These are phyloP conservation scores for Salvelinus sp. DNA, from an alignment of 2,113 vertebrate species.

Conservation along the genomic window DNA sequence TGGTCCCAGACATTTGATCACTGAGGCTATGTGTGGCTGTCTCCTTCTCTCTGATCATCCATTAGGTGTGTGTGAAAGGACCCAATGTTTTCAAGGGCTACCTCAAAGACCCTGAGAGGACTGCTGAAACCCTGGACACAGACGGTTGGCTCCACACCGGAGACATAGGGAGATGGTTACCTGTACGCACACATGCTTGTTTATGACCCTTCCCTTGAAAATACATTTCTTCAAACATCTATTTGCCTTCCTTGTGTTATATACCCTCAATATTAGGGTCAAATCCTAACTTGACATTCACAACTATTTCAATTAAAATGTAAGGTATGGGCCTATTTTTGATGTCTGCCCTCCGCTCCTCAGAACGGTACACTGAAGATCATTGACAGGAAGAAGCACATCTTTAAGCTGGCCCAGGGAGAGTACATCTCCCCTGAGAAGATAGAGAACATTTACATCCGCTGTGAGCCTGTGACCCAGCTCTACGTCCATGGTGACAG, in stretches of 20 bases:
- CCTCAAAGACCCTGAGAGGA: constrained; percentile 89
- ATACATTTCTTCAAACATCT: not conserved
- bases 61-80: constrained; percentile 95
- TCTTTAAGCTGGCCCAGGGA: constrained; percentile 98
- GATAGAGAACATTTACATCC: constrained; percentile 97
- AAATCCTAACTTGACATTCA: too few relatives aligned
- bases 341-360: too few relatives aligned
- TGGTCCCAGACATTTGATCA: too few relatives aligned
- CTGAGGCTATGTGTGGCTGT: not conserved
- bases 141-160: constrained; percentile 96
- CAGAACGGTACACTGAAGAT: constrained; percentile 96
- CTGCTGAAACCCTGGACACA: constrained; percentile 85
- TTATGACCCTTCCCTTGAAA: not conserved
- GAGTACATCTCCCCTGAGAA: constrained; percentile 97
- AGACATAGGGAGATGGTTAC: constrained; percentile 94
- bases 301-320: too few relatives aligned
- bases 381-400: constrained; percentile 97
- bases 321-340: too few relatives aligned
- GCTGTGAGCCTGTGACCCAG: constrained; percentile 91
- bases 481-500: constrained; percentile 95
- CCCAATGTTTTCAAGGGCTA: constrained; percentile 98
- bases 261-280: not conserved
- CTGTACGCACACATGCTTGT: constrained; percentile 70
- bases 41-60: not conserved
- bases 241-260: not conserved